Evolutionary conservation across 2,888 invertebrate species (phyloP), one percentile per base, ranked within the genome.

Genomic region (Phyllotreta striolata): DNA sequence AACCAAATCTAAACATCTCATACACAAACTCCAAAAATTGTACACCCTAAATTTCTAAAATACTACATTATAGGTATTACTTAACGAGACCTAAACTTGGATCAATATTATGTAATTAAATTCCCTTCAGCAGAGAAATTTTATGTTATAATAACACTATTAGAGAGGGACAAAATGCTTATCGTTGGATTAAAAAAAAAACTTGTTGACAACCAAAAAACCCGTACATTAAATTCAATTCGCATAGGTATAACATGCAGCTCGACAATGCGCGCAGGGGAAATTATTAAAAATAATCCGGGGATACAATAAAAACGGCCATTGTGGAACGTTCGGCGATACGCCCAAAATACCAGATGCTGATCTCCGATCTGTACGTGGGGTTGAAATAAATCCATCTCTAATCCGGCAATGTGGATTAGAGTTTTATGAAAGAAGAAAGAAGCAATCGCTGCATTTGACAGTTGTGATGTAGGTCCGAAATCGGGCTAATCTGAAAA

Each of bases 371-470:
- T 70, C 67, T 34, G 24, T 43, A 55, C 51, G 58, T 72, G 72
- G 74, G 75, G 74, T 75, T 74, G 75, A 71, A 72, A 71, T 73
- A 73, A 74, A 74, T 74, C 75, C 72, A 70, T 67, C 71, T 66
- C 72, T 74, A 74, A 75, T 76, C 76, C 76, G 63, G 64, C 72
- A 73, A 69, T 74, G 69, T 73, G 71, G 76, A 76, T 76, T 75
- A 73, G 62, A 62, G 66, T 66, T 63, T 72, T 24, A 24, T 24
- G 24, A 24, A 24, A 24, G 24, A 72, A 72, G 67, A 74, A 73
- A 72, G 69, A 66, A 68, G 66, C 66, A 67, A 74, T 74, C 74
- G 70, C 64, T 74, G 73, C 68, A 63, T 72, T 73, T 75, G 74
- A 74, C 75, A 75, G 74, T 75, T 74, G 71, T 74, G 75, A 74